Evolutionary conservation across 2,797 vertebrate species (phyloP).

Genomic region (Sitta carolinensis): DNA sequence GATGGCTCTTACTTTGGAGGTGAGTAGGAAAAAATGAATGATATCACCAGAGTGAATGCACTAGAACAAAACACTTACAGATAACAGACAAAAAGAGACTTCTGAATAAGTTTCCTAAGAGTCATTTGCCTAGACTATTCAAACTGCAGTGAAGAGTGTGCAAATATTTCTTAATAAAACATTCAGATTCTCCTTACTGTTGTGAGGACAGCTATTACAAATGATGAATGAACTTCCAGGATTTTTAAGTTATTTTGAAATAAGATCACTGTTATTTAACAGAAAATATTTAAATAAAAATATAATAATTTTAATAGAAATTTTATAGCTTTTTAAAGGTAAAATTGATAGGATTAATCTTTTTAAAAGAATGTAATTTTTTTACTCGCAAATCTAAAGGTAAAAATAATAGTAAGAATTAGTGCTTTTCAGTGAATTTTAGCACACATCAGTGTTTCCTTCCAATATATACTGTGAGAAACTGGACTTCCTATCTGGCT

Average conservation of each 20-base stretch:
- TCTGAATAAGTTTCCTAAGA: neutral
- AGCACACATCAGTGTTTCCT: neutral
- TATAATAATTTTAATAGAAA: neutral
- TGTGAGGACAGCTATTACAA: neutral
- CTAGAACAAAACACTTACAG: neutral
- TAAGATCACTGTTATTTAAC: neutral
- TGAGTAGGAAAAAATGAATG: slow-evolving; percentile 66
- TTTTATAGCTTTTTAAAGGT: neutral
- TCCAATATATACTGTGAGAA: neutral
- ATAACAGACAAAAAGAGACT: neutral
- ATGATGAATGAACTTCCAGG: neutral
- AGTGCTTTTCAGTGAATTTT: neutral
- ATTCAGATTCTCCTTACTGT: neutral
- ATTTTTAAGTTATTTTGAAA: neutral
- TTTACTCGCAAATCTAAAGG: neutral
- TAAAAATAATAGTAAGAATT: neutral
- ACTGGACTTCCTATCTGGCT: neutral
- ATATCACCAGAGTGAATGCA: neutral
- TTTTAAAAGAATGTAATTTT: neutral
- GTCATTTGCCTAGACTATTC: neutral
- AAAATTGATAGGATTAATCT: neutral
- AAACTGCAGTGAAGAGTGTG: neutral
- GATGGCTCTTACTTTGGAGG: slow-evolving; percentile 98
- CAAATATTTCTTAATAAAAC: neutral
- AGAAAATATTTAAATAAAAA: neutral